These are phyloP conservation scores for Luehdorfia chinensis DNA, from an alignment of 1,140 invertebrate genomes.

Conservation along the genomic window DNA sequence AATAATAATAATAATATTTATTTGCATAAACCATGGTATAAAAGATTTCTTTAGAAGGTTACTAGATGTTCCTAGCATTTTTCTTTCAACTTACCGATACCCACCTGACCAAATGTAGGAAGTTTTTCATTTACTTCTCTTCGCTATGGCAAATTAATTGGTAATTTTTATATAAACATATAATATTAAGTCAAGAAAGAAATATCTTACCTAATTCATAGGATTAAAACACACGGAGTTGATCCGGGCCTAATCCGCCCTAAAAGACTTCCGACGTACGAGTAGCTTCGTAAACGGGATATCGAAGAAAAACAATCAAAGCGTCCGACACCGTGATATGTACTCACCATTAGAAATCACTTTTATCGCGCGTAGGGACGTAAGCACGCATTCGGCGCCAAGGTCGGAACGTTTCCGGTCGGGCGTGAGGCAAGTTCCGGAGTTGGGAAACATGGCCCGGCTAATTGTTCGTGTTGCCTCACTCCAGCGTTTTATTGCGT, in stretches of 20 bases:
- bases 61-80: no score
- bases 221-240: conserved; percentile 1
- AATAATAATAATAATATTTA: no score
- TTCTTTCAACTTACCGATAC: no score
- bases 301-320: conserved; percentile 15
- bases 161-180: conserved; percentile 3
- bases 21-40: no score
- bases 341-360: conserved; percentile 49
- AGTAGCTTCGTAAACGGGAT: conserved; percentile 14
- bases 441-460: conserved; percentile 52
- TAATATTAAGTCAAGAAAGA: background rate
- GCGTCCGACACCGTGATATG: conserved; percentile 7
- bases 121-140: no score
- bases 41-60: no score
- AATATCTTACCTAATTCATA: background rate
- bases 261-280: conserved; percentile 6
- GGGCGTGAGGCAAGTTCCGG: conserved; percentile 65
- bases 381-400: conserved; percentile 37
- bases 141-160: no score
- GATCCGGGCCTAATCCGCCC: background rate
- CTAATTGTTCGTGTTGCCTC: conserved; percentile 62
- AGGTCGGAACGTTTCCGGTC: conserved; percentile 55
- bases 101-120: no score
- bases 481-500: conserved; percentile 33
- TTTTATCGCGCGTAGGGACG: conserved; percentile 33